Evolutionary conservation across 2,797 vertebrate genomes (phyloP).

Genomic region (Alca torda): DNA sequence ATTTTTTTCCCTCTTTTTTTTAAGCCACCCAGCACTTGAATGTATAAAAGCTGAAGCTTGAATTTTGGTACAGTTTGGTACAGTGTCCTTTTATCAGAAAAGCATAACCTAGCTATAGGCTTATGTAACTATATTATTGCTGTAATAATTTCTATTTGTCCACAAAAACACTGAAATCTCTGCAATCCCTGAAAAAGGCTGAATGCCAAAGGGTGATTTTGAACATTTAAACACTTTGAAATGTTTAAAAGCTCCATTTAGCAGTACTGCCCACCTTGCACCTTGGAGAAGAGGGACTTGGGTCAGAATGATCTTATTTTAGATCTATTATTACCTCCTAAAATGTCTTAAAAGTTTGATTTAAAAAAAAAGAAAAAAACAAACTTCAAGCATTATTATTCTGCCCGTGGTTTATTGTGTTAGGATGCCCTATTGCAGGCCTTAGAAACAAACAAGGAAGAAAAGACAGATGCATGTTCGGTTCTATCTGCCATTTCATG

Average conservation of each 20-base stretch:
- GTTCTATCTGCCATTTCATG: background rate
- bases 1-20: background rate
- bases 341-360: background rate
- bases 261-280: background rate
- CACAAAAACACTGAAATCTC: background rate
- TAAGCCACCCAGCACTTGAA: background rate
- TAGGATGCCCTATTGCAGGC: background rate
- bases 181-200: background rate
- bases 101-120: background rate
- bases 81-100: background rate
- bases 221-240: background rate
- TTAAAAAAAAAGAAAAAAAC: background rate
- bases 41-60: background rate
- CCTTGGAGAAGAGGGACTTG: background rate
- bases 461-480: background rate
- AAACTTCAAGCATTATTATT: background rate
- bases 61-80: background rate
- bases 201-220: background rate
- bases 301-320: background rate
- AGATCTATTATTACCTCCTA: background rate
- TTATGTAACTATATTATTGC: background rate
- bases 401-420: background rate
- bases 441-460: background rate
- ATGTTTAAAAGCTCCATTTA: background rate
- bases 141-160: background rate